Evolutionary conservation across 37 sponge, comb jelly and placozoan genomes (phyloP), one percentile per base, ranked within the genome.

Genomic region (Agelas oroides): DNA sequence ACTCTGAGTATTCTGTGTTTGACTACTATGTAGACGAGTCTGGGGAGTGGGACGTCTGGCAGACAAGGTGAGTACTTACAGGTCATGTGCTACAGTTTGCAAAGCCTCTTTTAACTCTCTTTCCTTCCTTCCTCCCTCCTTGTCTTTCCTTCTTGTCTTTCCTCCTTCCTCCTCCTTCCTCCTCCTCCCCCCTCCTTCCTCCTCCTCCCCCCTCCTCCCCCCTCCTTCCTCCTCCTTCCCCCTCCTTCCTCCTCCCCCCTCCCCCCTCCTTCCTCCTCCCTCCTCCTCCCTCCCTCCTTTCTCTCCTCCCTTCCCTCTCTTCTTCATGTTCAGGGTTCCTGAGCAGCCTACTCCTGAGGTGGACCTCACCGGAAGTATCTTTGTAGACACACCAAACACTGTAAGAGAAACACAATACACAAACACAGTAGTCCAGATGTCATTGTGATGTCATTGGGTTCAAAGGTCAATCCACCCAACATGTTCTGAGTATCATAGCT

Each of bases 11-110:
- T 54, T 83, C 92, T 21, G 97, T 97, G 73, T 97, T 91, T 86
- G 95, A 97, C 73, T 97, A 94, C 83, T 94, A 94, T 72, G 97
- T 97, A 21, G 97, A 97, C 75, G 97, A 97, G 90, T 91, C 92
- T 24, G 97, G 97, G 55, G 97, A 97, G 61, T 97, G 94, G 92
- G 95, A 97, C 59, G 83, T 85, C 59, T 97, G 97, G 97, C 86
- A 88, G 63, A 84, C 84, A 36, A 82, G 87, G 93, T 95, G 46
- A 46, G 46, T 12, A 46, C 8, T 3, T 46, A 46, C 46, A 12
- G 46, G 8, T 8, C 46, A 12, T 12, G 46, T 46, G 46, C 8
- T 46, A 8, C 3, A 46, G 46, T 46, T 46, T 46, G 3, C 46
- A 46, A 12, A 8, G 3, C 46, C 46, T 46, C 46, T 8, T 8